phyloP scores from a whole-genome alignment of 2,797 vertebrate genomes.

The Acipenser oxyrinchus region DNA sequence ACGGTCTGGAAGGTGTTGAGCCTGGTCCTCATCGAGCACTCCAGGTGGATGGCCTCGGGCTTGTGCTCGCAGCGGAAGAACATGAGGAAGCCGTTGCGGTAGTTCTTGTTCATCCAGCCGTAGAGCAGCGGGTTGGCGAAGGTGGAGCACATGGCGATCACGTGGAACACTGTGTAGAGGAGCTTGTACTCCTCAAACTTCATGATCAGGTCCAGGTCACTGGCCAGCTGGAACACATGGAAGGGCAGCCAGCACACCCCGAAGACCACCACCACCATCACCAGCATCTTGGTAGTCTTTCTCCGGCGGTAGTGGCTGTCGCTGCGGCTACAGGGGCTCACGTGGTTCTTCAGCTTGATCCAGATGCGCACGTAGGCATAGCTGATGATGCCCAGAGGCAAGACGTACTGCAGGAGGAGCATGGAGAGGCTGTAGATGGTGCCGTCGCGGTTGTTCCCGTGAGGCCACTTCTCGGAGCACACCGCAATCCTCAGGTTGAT shows the following conservation, averaged over 20 bases:
- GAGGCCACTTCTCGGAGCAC: conserved; percentile 86
- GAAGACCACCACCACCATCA: conserved; percentile 79
- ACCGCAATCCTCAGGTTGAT: conserved; percentile 78
- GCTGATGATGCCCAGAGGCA: conserved; percentile 78
- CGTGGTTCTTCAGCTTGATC: conserved; percentile 82
- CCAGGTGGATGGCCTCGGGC: conserved; percentile 68
- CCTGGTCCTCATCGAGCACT: conserved; percentile 76
- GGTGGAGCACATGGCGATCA: conserved; percentile 86
- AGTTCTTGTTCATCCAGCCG: conserved; percentile 94
- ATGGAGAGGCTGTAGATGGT: conserved; percentile 84
- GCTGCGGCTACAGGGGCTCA: conserved; percentile 72
- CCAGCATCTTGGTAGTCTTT: conserved; percentile 88
- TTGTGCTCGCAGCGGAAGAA: conserved; percentile 82
- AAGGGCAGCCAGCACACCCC: conserved; percentile 85
- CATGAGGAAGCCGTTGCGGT: conserved; percentile 84
- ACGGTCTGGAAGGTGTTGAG: conserved; percentile 52
- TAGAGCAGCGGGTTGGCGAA: conserved; percentile 83
- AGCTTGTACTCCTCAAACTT: conserved; percentile 83
- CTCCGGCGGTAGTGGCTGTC: conserved; percentile 70
- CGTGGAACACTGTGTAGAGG: conserved; percentile 81
- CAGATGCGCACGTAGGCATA: conserved; percentile 86
- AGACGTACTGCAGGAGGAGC: conserved; percentile 80
- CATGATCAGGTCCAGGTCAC: conserved; percentile 77
- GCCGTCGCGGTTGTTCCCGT: conserved; percentile 71
- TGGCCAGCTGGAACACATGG: conserved; percentile 80